Percentiles rank a stretch among this genome's conserved stretches.
phyloP scores from a whole-genome alignment of 2,113 vertebrate genomes.

The Paramisgurnus dabryanus region DNA sequence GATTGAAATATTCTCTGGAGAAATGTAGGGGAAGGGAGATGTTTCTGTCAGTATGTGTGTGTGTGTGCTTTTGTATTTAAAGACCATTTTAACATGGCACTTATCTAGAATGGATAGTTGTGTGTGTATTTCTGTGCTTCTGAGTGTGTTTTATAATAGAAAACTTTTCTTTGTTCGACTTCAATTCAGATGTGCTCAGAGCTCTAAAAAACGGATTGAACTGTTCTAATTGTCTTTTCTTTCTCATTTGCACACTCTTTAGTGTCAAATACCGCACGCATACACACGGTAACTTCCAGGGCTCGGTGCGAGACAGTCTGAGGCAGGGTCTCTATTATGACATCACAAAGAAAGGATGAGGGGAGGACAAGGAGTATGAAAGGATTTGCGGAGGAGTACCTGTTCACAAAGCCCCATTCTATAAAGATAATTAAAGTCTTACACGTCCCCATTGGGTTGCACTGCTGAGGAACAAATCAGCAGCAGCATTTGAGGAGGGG shows the following conservation, averaged over 20 bases:
- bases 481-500: conserved; percentile 29
- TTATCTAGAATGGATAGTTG: conserved; percentile 40
- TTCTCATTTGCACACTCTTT: conserved; percentile 34
- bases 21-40: conserved; percentile 38
- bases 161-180: conserved; percentile 41
- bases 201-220: conserved; percentile 30
- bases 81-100: not conserved
- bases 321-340: conserved; percentile 53
- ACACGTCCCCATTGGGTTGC: conserved; percentile 34
- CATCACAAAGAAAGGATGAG: conserved; percentile 50
- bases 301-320: conserved; percentile 26
- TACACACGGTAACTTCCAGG: conserved; percentile 10
- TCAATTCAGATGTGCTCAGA: conserved; percentile 32
- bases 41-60: conserved; percentile 31
- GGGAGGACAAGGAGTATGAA: conserved; percentile 44
- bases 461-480: conserved; percentile 42
- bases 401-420: conserved; percentile 39
- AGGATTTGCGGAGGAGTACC: conserved; percentile 42
- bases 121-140: conserved; percentile 22
- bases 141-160: conserved; percentile 41
- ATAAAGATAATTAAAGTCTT: conserved; percentile 55
- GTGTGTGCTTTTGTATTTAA: conserved; percentile 19
- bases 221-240: conserved; percentile 32
- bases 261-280: conserved; percentile 8
- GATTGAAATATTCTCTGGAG: conserved; percentile 52